phyloP scores from a whole-genome alignment of 2,888 invertebrate genomes.

The Bedellia somnulentella region DNA sequence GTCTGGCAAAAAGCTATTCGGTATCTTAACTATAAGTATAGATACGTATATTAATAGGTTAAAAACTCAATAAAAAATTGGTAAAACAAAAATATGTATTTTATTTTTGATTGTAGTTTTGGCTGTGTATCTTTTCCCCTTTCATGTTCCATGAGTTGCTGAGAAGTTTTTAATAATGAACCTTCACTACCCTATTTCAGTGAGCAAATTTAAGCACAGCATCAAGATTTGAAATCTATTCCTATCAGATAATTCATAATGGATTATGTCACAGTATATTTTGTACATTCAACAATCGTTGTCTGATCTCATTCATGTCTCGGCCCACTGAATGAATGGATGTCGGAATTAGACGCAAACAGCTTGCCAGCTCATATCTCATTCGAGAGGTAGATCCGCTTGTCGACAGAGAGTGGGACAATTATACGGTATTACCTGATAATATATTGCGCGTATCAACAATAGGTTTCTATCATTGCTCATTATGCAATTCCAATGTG shows the following conservation, averaged over 20 bases:
- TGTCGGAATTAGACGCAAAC: constrained; percentile 46
- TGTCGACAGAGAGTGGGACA: constrained; percentile 38
- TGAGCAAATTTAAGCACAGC: too few relatives aligned
- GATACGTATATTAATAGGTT: too few relatives aligned
- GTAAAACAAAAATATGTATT: too few relatives aligned
- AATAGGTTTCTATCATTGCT: constrained; percentile 36
- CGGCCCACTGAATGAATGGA: constrained; percentile 48
- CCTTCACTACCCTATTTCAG: too few relatives aligned
- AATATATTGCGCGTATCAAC: constrained; percentile 37
- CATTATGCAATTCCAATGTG: constrained; percentile 8
- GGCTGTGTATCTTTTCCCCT: too few relatives aligned
- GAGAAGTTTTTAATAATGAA: too few relatives aligned
- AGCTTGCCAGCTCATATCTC: constrained; percentile 52
- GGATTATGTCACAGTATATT: constrained; percentile 27
- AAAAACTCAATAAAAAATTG: too few relatives aligned
- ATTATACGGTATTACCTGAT: constrained; percentile 39
- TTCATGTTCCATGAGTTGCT: too few relatives aligned
- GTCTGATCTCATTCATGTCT: constrained; percentile 46
- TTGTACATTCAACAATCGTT: constrained; percentile 23
- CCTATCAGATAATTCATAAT: constrained; percentile 32
- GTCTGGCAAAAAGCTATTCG: too few relatives aligned
- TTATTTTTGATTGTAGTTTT: too few relatives aligned
- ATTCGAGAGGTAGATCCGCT: constrained; percentile 27
- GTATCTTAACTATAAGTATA: too few relatives aligned
- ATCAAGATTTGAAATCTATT: too few relatives aligned